Base-by-base conservation (phyloP, 2,888 invertebrate genomes). In the Protonemura montana region DNA sequence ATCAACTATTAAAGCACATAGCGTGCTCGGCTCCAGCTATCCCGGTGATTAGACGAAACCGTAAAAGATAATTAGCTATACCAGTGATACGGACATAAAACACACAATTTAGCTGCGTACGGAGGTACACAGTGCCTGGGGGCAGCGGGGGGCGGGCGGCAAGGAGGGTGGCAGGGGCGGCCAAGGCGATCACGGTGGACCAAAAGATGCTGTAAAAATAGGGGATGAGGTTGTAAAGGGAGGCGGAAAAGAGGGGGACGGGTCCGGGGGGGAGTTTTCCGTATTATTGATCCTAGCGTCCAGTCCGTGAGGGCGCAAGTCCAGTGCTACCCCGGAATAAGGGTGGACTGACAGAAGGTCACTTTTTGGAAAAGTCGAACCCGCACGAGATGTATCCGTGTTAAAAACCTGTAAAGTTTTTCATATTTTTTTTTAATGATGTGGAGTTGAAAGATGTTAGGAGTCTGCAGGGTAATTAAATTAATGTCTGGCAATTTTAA, bases 161-260 rank as follows among this genome's bases (percentile, higher is more conserved):
- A 42, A 30, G 84, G 76, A 76, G n/a, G 59, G n/a, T 13, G 2
- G 59, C 1, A 2, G 2, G 21, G 16, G 81, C 59, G 21, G 27
- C 76, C 21, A 76, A 59, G 59, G 84, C 59, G 84, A 76, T 84
- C 84, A 76, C 84, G 84, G 28, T 59, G 76, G 59, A 59, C 84
- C 76, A 59, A 84, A 84, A 84, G 84, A 84, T 76, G 84, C 84
- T 84, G 76, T 84, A 84, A 84, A 84, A 84, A 84, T 84, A 84
- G 84, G 84, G 83, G 84, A 76, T 81, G 84, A 84, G 84, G 84
- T 81, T 29, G 81, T 81, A 27, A 81, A 81, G 83, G 83, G 83
- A 42, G 25, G 84, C 16, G 76, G 59, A 84, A 29, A 84, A 59
- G 82, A 78, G 82, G 29, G 27, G n/a, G n/a, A n/a, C n/a, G n/a